These are phyloP conservation scores for Anguilla japonica DNA, from an alignment of 2,113 vertebrate species.

Conservation along the genomic window DNA sequence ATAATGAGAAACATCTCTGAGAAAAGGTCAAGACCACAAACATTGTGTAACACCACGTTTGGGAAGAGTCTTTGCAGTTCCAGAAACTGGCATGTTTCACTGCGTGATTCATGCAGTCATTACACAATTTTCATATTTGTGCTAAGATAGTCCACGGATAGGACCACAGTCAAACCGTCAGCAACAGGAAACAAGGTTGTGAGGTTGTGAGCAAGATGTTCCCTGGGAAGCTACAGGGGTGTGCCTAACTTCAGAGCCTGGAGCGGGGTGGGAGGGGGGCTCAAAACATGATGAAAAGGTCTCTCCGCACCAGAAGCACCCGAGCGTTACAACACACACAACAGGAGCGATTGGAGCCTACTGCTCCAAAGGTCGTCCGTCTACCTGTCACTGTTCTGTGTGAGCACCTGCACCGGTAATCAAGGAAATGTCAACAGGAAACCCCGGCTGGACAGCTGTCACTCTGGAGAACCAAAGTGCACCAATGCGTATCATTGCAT, in stretches of 20 bases:
- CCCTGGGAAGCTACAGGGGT: not conserved
- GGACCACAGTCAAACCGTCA: not conserved
- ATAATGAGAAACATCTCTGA: not conserved
- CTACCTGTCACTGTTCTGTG: conserved; percentile 23
- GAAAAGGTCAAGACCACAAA: not conserved
- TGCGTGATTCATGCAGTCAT: not conserved
- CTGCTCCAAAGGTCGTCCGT: conserved; percentile 47
- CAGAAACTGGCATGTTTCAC: not conserved
- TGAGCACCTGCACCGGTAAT: not conserved
- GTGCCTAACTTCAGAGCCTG: not conserved
- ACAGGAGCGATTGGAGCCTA: not conserved
- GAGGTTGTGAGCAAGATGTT: not conserved
- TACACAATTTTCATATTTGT: not conserved
- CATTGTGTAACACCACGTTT: not conserved
- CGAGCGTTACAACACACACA: conserved; percentile 8
- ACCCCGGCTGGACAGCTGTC: not conserved
- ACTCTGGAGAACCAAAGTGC: not conserved
- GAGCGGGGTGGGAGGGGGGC: too few species aligned
- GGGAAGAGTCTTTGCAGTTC: not conserved
- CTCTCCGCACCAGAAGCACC: not conserved
- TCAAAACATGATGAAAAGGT: not conserved
- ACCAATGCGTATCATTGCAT: not conserved
- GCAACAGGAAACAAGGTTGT: not conserved
- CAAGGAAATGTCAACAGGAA: conserved; percentile 37
- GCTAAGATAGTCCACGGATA: not conserved